Evolutionary conservation across 1,140 invertebrate genomes (phyloP), one percentile per base, ranked within the genome.

Genomic region (Lasioglossum albipes): DNA sequence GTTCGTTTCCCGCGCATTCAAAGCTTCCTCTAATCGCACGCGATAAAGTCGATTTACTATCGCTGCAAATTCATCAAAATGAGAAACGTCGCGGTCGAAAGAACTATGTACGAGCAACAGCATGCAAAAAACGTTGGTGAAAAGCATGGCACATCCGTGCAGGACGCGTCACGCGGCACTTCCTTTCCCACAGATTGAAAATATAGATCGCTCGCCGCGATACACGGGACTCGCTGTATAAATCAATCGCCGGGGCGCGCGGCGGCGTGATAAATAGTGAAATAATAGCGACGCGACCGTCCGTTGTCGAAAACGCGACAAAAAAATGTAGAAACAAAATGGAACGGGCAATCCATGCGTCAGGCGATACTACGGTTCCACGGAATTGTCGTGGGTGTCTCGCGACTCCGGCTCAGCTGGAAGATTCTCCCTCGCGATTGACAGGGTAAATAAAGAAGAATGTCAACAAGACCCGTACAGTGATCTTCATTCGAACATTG

Each of bases 391-490:
- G 76, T 31, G 42, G 62, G 20, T 57, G 18, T 57, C 52, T 20
- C 52, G 18, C 52, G 52, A 57, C 7, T 20, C 0, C 1, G 52
- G 6, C 13, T 16, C 16, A 5, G 4, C 16, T 16, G 20, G 4
- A 6, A 3, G 52, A 57, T 57, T 16, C 52, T 20, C 2, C 13
- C 52, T 67, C 42, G 36, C 69, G 83, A 84, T 72, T 75, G 71
- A 80, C 81, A 69, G 69, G 72, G 80, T 69, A 86, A 86, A 85
- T 75, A 83, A 83, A 84, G 76, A 85, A 75, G 61, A 68, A 79
- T 76, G 49, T 45, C 45, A 9, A 12, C 45, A 45, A 45, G 12
- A 45, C 36, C 3, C 3, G 36, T 36, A 36, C 36, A 36, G 36
- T 36, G 1, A 36, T 36, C 1, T 27, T 27, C 27, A 27, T 27